A percentile compares a stretch with the other conserved stretches of the same genome.
phyloP scores from a whole-genome alignment of 2,113 vertebrate genomes.

The Heterochromis multidens region DNA sequence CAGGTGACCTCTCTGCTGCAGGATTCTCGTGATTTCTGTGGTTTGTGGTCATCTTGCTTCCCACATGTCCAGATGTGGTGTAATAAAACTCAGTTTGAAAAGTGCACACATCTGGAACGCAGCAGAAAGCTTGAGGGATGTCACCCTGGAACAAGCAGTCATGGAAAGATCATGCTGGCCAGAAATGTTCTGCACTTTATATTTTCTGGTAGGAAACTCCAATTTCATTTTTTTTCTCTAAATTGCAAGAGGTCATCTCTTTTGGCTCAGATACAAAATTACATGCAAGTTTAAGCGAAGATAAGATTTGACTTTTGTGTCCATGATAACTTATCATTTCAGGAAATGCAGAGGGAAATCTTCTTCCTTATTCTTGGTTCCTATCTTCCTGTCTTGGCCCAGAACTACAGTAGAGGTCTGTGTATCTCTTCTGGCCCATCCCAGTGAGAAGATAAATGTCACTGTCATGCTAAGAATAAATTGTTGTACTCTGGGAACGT shows the following conservation, averaged over 20 bases:
- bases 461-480: constrained; percentile 39
- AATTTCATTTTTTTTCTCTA: background rate
- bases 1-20: constrained; percentile 31
- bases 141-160: constrained; percentile 7
- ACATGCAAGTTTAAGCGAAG: background rate
- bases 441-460: constrained; percentile 32
- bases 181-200: background rate
- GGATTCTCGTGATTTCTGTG: constrained; percentile 12
- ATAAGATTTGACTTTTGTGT: constrained; percentile 9
- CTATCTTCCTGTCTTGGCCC: constrained; percentile 2
- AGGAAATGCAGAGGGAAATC: background rate
- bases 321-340: background rate
- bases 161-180: constrained; percentile 14
- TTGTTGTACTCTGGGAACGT: constrained; percentile 23
- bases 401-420: background rate
- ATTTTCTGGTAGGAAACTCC: background rate
- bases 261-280: background rate
- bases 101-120: constrained; percentile 49
- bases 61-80: constrained; percentile 48
- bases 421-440: background rate
- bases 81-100: constrained; percentile 29
- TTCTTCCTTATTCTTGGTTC: background rate
- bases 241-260: background rate
- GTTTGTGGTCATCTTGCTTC: constrained; percentile 22
- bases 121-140: constrained; percentile 26